phyloP scores from a whole-genome alignment of 2,113 vertebrate genomes.

The Pimephales promelas region DNA sequence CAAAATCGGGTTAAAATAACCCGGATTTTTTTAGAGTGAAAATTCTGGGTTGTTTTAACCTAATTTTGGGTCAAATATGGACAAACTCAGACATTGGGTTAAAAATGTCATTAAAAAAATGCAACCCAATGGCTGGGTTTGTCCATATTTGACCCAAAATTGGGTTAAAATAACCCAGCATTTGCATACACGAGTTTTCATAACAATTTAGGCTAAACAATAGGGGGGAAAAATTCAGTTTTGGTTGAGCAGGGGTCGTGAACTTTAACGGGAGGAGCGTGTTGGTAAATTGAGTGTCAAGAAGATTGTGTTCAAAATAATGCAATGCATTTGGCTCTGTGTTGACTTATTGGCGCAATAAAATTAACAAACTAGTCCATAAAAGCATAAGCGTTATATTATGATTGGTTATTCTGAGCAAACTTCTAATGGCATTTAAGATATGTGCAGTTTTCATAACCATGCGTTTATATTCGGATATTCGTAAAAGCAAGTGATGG shows the following conservation, averaged over 20 bases:
- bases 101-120: too few relatives aligned
- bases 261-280: constrained; percentile 34
- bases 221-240: background rate
- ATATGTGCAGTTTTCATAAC: background rate
- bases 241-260: constrained; percentile 18
- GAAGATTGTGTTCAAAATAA: background rate
- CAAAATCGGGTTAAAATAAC: too few relatives aligned
- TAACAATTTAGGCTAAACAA: too few relatives aligned
- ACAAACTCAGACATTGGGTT: too few relatives aligned
- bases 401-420: background rate
- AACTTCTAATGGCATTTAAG: background rate
- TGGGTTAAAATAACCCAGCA: too few relatives aligned
- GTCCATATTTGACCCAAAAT: too few relatives aligned
- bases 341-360: constrained; percentile 48
- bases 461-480: background rate
- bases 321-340: background rate
- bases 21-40: too few relatives aligned
- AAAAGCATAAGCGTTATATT: constrained; percentile 48
- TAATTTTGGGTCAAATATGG: too few relatives aligned
- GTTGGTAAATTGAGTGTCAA: constrained; percentile 32
- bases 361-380: constrained; percentile 47
- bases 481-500: too few relatives aligned
- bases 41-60: too few relatives aligned
- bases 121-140: too few relatives aligned
- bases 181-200: background rate